Evolutionary conservation across 2,797 vertebrate genomes (phyloP), one percentile per base, ranked within the genome.

Genomic region (Acanthopagrus latus): DNA sequence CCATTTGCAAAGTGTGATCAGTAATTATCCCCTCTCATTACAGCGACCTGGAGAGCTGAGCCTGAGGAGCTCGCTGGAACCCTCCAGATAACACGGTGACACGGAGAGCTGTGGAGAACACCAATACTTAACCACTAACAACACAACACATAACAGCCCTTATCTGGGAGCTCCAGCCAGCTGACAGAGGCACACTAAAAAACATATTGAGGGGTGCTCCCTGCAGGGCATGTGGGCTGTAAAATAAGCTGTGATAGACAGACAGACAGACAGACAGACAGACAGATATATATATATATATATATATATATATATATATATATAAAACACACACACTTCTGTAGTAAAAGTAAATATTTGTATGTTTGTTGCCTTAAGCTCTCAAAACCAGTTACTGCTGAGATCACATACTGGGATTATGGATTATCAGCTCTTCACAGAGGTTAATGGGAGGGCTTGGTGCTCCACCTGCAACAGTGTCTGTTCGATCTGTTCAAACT

Each of bases 1-100:
- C 82, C 79, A 89, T 89, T 91, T 88, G 85, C 78, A 85, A 87
- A 93, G 83, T 92, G 83, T 90, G 90, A 93, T 92, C 88, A 88
- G 90, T 88, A 92, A 94, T 92, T 92, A 92, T 90, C 82, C 88
- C 78, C 83, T 88, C 88, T 92, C 88, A 92, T 92, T 93, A 89
- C 81, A 46, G 83, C 64, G 85, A 90, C 85, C 89, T 74, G 78
- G 87, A 92, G 87, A 91, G 86, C 60, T 12, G 52, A 86, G 85
- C 84, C 80, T 43, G 76, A 88, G 88, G 84, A 92, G 88, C 88
- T 91, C 82, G 66, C 91, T 89, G 88, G 91, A 88, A 86, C 89
- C 84, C 85, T 90, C 86, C 82, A 90, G 92, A 93, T 93, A 93
- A 93, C 90, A 81, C 84, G 51, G 80, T 87, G 86, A 92, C 88